Evolutionary conservation across 2,797 vertebrate species (phyloP), one percentile per base, ranked within the genome.

Genomic region (Eremophila alpestris): DNA sequence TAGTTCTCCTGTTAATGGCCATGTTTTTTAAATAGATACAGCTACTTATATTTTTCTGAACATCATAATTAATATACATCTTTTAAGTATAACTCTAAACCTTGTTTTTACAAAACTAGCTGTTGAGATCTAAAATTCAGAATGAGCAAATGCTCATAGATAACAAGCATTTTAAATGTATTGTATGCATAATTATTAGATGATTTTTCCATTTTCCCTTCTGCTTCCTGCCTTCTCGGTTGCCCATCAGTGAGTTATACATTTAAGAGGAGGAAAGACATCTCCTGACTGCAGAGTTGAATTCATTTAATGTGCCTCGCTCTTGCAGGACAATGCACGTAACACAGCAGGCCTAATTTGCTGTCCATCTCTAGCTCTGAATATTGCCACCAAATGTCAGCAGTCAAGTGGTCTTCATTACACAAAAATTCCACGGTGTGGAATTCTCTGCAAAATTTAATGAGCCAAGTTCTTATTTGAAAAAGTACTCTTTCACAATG

Each of bases 321-420:
- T 30, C 67, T 88, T 79, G 63, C 60, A 69, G 89, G 65, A 81
- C 92, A 96, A 83, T 82, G 38, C 48, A 60, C 65, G 84, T 83
- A 76, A 49, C 91, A 71, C 92, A 96, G 94, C 91, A 65, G 79
- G 92, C 16, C 32, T 83, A 83, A 91, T 91, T 65, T 95, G 48
- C 79, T 92, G 79, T 89, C 89, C 55, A 26, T 83, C 48, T 69
- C 76, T 70, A 40, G 30, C 84, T 88, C 76, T 67, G 79, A 88
- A 76, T 59, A 92, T 79, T 79, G 15, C 22, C 58, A 76, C 24
- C 16, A 58, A 86, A 88, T 46, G 18, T 63, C 76, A 88, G 48
- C 34, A 88, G 80, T 63, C 59, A 78, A 96, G 70, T 69, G 32
- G 30, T 63, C 95, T 90, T 96, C 58, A 55, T 73, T 78, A 69